Conservation (phyloP, 2,113 vertebrate species). For the Donacobius atricapilla region DNA sequence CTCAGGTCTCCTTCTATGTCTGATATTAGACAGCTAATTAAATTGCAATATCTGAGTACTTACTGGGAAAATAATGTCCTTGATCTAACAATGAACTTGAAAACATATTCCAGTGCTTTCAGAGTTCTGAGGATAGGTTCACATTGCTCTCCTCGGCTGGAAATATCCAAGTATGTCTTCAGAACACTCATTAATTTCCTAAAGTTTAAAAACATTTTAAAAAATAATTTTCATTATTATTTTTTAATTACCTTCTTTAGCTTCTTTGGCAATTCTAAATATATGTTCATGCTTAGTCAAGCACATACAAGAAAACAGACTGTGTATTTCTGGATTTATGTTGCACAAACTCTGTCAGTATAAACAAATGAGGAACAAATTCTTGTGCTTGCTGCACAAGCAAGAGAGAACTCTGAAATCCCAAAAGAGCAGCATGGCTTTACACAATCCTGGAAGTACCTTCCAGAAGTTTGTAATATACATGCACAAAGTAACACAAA, state of each 20-base stretch:
- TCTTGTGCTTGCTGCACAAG: not conserved
- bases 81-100: constrained; percentile 98
- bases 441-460: not conserved
- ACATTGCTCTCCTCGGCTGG: constrained; percentile 91
- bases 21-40: constrained; percentile 10
- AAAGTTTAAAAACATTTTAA: not conserved
- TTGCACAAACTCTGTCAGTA: not conserved
- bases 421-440: not conserved
- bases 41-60: constrained; percentile 66
- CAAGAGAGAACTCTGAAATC: not conserved
- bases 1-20: not conserved
- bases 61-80: constrained; percentile 96
- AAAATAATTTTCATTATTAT: not conserved
- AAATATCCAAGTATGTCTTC: constrained; percentile 92
- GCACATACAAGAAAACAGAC: not conserved
- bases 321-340: not conserved
- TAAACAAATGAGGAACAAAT: not conserved
- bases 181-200: constrained; percentile 96
- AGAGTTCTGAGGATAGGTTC: constrained; percentile 92
- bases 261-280: constrained; percentile 11
- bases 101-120: constrained; percentile 96
- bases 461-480: not conserved
- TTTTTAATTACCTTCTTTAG: not conserved
- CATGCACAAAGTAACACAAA: not conserved
- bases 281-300: not conserved